Evolutionary conservation across 2,113 vertebrate genomes (phyloP).

Genomic region (Panthera leo): DNA sequence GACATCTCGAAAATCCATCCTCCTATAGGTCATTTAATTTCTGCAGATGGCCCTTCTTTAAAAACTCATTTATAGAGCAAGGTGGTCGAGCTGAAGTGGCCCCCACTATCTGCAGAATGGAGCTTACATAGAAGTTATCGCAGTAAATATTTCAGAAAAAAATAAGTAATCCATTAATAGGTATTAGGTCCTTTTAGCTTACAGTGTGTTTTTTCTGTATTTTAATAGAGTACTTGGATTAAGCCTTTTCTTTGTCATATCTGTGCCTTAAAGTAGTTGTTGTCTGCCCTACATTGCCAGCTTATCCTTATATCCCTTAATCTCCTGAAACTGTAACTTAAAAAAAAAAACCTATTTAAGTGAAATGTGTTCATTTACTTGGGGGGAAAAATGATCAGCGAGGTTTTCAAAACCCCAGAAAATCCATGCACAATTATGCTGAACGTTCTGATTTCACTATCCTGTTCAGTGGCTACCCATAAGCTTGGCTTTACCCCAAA

Average conservation of each 20-base stretch:
- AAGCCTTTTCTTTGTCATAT: neutral
- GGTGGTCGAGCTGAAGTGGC: neutral
- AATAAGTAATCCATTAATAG: neutral
- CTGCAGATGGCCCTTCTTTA: neutral
- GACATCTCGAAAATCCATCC: neutral
- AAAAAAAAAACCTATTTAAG: neutral
- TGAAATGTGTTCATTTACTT: slow-evolving; percentile 30
- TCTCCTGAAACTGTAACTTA: slow-evolving; percentile 9
- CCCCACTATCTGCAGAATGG: neutral
- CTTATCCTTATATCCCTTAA: neutral
- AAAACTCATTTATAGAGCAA: neutral
- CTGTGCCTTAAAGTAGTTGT: neutral
- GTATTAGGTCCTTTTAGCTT: neutral
- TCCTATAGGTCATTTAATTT: neutral
- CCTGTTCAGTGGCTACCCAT: neutral
- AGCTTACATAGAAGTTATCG: neutral
- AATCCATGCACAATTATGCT: neutral
- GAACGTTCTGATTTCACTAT: neutral
- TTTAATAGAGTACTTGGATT: slow-evolving; percentile 23
- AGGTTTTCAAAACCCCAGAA: neutral
- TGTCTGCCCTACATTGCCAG: neutral
- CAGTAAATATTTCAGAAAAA: neutral
- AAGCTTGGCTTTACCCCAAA: neutral
- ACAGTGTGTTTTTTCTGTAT: neutral
- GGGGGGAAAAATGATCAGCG: neutral